Evolutionary conservation across 2,888 invertebrate genomes (phyloP), one percentile per base, ranked within the genome.

Genomic region (Drosophila melanocephala): DNA sequence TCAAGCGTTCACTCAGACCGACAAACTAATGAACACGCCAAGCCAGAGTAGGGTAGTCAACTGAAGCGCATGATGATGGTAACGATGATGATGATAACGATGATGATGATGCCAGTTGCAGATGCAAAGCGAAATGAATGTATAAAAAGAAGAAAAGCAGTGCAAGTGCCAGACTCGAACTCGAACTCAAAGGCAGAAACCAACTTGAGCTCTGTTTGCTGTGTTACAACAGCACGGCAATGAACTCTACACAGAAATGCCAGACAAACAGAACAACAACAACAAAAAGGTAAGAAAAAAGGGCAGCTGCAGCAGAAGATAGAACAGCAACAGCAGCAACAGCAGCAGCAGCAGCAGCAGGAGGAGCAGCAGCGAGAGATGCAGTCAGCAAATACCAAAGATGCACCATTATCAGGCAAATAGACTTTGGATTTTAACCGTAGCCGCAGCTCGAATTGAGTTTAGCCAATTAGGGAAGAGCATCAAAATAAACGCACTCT

Each of bases 231-330:
- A 63, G 78, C 35, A 16, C 88, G 91, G 87, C 91, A 87, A 87
- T 91, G 87, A 87, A 87, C 87, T 91, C 86, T 75, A 85, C 89
- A 83, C 63, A 47, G 28, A 75, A 90, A 73, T 70, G 74, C 75
- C 90, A 85, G 86, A 74, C 90, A 83, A 85, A 81, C 60, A 87
- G 61, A 47, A 47, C 26, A 47, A 47, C 26, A 47, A 35, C 35
- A 35, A 14, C 35, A 35, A 35, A 16, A 35, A 16, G 14, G 2
- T 57, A 86, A 68, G 33, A 55, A 71, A 72, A 42, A n/a, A 16
- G n/a, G 9, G 19, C 28, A 52, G 52, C 19, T 10, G 19, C 28
- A 30, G 37, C 19, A n/a, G 56, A 28, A 39, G 57, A 39, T 57
- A 58, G 58, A 58, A 58, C 30, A 39, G 28, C 37, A 57, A 5